These are phyloP conservation scores for Anhinga anhinga DNA, from an alignment of 2,113 vertebrate genomes.

Conservation along the genomic window DNA sequence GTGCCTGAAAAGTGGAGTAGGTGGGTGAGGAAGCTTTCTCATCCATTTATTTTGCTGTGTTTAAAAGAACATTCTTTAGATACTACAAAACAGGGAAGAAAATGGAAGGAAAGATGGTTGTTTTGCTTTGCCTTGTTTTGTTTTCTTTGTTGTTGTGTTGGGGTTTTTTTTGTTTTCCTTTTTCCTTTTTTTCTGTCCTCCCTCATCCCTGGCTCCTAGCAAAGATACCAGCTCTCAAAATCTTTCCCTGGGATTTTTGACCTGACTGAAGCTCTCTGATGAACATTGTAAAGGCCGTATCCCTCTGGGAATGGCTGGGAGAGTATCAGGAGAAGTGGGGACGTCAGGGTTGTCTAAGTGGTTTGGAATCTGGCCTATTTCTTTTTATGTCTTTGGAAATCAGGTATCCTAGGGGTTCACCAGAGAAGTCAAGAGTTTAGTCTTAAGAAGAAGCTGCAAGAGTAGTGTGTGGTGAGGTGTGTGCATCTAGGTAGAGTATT, in stretches of 20 bases:
- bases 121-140: neutral
- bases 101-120: neutral
- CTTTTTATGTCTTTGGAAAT: neutral
- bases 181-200: neutral
- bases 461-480: no score
- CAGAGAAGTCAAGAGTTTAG: neutral
- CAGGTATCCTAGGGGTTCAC: fast-evolving
- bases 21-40: neutral
- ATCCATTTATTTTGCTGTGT: neutral
- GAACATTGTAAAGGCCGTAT: neutral
- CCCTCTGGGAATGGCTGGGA: neutral
- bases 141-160: neutral
- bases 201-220: neutral
- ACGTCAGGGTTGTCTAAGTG: neutral
- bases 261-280: neutral
- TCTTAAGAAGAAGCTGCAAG: neutral
- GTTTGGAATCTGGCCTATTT: neutral
- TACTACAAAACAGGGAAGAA: neutral
- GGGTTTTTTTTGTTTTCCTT: neutral
- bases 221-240: neutral
- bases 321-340: neutral
- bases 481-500: neutral
- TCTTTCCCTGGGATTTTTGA: neutral
- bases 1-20: neutral
- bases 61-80: neutral